Percentiles rank a stretch among this genome's conserved stretches.
Conservation (phyloP, 2,888 invertebrate species). For the Drosophila subquinaria region DNA sequence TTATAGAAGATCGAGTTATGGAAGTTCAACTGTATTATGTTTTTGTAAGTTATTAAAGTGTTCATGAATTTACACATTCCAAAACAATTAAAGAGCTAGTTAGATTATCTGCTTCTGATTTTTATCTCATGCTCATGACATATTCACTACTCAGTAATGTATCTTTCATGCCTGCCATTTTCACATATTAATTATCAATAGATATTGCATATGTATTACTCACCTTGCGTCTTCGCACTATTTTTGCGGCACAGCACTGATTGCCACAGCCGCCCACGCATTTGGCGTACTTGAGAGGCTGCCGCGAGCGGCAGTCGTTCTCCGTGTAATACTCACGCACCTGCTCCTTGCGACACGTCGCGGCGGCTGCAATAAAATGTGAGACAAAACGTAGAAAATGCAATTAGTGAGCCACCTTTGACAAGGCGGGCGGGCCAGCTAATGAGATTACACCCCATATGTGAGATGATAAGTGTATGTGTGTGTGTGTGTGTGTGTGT, state of each 20-base stretch:
- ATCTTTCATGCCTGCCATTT: background rate
- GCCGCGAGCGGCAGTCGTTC: conserved; percentile 95
- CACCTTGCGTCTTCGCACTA: conserved; percentile 97
- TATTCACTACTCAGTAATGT: background rate
- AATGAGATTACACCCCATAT: conserved; percentile 63
- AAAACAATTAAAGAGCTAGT: too few relatives aligned
- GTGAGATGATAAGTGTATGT: conserved; percentile 21
- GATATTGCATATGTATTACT: conserved; percentile 30
- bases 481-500: conserved; percentile 12
- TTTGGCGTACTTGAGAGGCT: conserved; percentile 95
- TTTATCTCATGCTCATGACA: background rate
- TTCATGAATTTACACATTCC: too few relatives aligned
- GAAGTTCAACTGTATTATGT: too few relatives aligned
- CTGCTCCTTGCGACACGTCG: conserved; percentile 94
- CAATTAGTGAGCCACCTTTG: conserved; percentile 60
- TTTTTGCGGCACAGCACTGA: conserved; percentile 95
- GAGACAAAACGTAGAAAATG: conserved; percentile 51
- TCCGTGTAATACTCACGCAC: conserved; percentile 96
- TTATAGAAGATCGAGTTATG: too few relatives aligned
- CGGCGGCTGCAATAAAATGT: conserved; percentile 86
- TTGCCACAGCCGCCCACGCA: conserved; percentile 93
- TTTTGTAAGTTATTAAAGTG: too few relatives aligned
- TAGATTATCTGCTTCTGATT: background rate
- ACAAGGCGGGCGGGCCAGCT: conserved; percentile 49
- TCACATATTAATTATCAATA: background rate